Evolutionary conservation across 1,140 invertebrate species (phyloP).

Genomic region (Heterodera schachtii): DNA sequence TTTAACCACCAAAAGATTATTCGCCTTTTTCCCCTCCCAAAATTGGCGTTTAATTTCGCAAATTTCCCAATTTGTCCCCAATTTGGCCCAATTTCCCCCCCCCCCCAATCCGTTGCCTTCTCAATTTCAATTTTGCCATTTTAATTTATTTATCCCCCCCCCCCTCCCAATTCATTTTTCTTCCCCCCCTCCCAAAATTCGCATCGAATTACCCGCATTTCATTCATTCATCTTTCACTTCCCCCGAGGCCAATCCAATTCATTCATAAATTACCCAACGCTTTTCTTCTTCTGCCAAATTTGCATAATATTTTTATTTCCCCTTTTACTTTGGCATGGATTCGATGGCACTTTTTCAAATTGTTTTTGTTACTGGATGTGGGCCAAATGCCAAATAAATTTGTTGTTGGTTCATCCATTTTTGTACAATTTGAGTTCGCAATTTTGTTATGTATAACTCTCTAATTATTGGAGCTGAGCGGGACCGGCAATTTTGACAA

Average conservation of each 20-base stretch:
- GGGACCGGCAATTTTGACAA: too few relatives aligned
- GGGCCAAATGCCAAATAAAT: background rate
- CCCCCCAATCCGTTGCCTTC: background rate
- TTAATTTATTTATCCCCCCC: conserved; percentile 26
- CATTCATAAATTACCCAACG: conserved; percentile 7
- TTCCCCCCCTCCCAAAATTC: background rate
- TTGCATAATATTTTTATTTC: background rate
- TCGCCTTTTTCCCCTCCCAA: background rate
- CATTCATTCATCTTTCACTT: conserved; percentile 1
- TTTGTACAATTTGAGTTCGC: too few relatives aligned
- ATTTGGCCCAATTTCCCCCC: too few relatives aligned
- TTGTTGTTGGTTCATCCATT: background rate
- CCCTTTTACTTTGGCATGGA: background rate
- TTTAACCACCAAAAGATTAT: background rate
- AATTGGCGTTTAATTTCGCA: background rate
- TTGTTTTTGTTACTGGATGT: background rate
- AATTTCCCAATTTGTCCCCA: background rate
- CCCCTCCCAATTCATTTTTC: conserved; percentile 19
- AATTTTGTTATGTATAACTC: too few relatives aligned
- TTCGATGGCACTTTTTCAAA: background rate
- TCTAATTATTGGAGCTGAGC: too few relatives aligned
- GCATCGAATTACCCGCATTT: conserved; percentile 27
- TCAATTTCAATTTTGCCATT: conserved; percentile 33
- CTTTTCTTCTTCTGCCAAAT: background rate
- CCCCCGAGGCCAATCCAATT: conserved; percentile 12